Percentiles rank a stretch among this genome's conserved stretches.
These are phyloP conservation scores for Passerina amoena DNA, from an alignment of 2,113 vertebrate species.

Conservation along the genomic window DNA sequence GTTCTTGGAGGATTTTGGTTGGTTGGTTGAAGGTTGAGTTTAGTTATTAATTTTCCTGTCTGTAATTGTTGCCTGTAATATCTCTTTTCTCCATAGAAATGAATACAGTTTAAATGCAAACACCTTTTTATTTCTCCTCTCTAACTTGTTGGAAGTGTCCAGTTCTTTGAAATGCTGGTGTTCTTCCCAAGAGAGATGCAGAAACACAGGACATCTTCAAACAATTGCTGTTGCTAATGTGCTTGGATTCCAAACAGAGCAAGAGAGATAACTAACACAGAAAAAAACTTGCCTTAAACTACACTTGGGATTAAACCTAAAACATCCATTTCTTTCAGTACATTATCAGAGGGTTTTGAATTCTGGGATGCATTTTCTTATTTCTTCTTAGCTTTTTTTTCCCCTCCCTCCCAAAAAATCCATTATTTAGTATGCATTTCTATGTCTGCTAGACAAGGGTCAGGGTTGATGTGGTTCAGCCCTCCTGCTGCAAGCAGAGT, in stretches of 20 bases:
- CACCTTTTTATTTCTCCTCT: background rate
- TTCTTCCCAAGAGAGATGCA: background rate
- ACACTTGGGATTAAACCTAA: background rate
- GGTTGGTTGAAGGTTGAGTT: background rate
- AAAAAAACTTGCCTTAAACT: constrained; percentile 38
- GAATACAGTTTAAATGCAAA: background rate
- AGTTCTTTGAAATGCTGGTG: background rate
- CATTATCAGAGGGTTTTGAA: background rate
- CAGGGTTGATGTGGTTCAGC: background rate
- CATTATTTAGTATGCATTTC: background rate
- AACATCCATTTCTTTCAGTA: background rate
- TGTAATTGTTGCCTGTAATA: background rate
- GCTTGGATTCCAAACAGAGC: background rate
- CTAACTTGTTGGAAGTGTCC: background rate
- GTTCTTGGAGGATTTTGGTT: background rate
- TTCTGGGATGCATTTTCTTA: background rate
- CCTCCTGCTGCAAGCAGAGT: background rate
- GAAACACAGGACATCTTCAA: background rate
- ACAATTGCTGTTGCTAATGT: background rate
- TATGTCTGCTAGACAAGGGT: background rate
- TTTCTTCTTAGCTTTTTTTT: accelerated
- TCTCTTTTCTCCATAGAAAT: background rate
- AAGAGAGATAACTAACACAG: background rate
- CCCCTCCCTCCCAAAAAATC: background rate
- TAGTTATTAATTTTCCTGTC: background rate